Base-by-base conservation (phyloP, 2,113 vertebrate genomes). In the Thunnus thynnus region DNA sequence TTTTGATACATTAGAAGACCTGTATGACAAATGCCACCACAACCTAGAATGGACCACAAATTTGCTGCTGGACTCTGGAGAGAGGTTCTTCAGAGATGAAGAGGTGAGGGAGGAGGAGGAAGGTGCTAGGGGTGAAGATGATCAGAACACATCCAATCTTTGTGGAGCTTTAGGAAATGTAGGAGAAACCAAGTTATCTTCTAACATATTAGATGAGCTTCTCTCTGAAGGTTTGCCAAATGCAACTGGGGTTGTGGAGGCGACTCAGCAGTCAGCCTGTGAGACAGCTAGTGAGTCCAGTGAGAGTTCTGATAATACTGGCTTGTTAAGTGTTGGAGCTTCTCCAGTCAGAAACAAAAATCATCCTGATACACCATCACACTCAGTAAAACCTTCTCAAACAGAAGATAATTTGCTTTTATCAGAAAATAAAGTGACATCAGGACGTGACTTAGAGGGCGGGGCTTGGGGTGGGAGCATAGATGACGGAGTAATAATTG, bases 41-140 rank as follows among this genome's bases (percentile, higher is more conserved):
- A 97, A 99, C 91, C 93, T 99, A 72, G 96, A 97, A 66, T 99
- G 98, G 98, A 94, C 96, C 62, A 99, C 96, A 48, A 98, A 98
- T 79, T 88, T 99, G 60, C 91, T 99, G 52, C 92, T 99, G 85
- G 98, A 99, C 90, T 99, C 97, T 18, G 96, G 96, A 78, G 97
- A 97, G 85, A 96, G 95, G 86, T 92, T 99, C 60, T 89, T 94
- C 72, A 94, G 93, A 80, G 96, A 95, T 13, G 92, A 95, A 20
- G 95, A 94, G 46, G 76, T 41, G 27, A 20, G 8, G 11, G 25
- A 25, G 7, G 65, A 76, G 14, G 51, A 63, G 4, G 80, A 71
- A 2, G 44, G 8, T 22, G 25, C 10, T 17, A 50, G 3, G 36
- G 51, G 1, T 13, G 54, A 51, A 62, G 65, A 41, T 13, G n/a